Percentiles rank a stretch among this genome's conserved stretches.
phyloP scores from a whole-genome alignment of 2,797 vertebrate species.

The Enteromius argenteus region DNA sequence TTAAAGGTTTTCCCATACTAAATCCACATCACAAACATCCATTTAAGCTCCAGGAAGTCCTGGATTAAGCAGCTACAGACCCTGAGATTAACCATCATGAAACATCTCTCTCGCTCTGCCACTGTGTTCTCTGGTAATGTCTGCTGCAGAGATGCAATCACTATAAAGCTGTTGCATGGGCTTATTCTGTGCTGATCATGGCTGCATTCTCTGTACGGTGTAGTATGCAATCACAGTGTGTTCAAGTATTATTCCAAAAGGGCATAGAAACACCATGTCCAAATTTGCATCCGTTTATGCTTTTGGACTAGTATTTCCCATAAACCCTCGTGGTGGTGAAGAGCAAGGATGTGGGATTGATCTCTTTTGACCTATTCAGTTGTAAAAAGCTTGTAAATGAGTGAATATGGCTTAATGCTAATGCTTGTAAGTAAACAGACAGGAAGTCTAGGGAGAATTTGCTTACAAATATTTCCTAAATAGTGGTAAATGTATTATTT shows the following conservation, averaged over 20 bases:
- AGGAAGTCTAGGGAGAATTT: not conserved
- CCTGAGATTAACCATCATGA: conserved; percentile 23
- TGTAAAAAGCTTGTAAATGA: not conserved
- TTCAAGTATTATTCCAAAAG: not conserved
- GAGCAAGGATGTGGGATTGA: not conserved
- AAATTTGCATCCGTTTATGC: not conserved
- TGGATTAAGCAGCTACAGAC: conserved; percentile 26
- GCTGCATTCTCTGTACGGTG: not conserved
- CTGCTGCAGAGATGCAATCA: not conserved
- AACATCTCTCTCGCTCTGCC: not conserved
- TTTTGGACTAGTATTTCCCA: not conserved
- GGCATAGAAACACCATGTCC: not conserved
- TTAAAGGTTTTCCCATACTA: not conserved
- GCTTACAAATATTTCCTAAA: not conserved
- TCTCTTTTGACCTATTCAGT: not conserved
- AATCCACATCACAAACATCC: conserved; percentile 19
- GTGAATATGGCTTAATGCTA: not conserved
- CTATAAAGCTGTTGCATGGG: not conserved
- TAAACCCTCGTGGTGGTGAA: not conserved
- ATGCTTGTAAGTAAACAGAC: not conserved
- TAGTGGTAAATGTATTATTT: not conserved
- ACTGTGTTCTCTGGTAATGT: conserved; percentile 1
- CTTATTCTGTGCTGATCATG: not conserved
- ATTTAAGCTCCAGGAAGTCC: conserved; percentile 24
- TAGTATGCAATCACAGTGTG: not conserved